Evolutionary conservation across 2,113 vertebrate species (phyloP).

Genomic region (Mormyrus lacerda): DNA sequence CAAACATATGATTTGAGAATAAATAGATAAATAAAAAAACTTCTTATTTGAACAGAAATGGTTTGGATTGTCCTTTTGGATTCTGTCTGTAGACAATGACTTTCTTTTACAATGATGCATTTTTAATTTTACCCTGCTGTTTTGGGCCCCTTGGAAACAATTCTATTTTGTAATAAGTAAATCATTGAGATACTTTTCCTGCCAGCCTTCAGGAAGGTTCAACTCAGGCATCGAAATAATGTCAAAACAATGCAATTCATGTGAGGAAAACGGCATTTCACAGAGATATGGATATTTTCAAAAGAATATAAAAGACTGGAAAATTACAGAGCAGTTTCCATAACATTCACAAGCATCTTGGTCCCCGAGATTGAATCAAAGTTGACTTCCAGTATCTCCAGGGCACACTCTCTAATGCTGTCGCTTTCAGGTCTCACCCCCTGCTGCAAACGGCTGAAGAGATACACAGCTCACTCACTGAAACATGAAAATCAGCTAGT

Average conservation of each 20-base stretch:
- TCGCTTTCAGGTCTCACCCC: neutral
- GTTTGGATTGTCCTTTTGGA: neutral
- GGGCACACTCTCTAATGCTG: neutral
- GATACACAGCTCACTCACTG: neutral
- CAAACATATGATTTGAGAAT: neutral
- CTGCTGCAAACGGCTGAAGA: neutral
- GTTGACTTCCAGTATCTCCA: neutral
- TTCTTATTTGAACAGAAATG: neutral
- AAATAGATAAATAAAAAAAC: neutral
- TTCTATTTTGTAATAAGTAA: neutral
- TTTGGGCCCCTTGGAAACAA: neutral
- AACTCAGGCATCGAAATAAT: neutral
- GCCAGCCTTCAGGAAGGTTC: neutral
- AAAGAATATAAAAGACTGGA: neutral
- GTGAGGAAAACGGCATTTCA: neutral
- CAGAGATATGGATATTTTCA: neutral
- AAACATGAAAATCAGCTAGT: neutral
- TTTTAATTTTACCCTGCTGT: neutral
- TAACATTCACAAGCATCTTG: neutral
- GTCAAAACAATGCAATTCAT: slow-evolving; percentile 7
- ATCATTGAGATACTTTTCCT: neutral
- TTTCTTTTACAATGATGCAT: neutral
- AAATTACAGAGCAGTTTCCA: neutral
- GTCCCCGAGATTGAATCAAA: neutral
- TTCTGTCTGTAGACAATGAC: neutral